phyloP scores from a whole-genome alignment of 2,113 vertebrate species.

The Eulemur macaco region DNA sequence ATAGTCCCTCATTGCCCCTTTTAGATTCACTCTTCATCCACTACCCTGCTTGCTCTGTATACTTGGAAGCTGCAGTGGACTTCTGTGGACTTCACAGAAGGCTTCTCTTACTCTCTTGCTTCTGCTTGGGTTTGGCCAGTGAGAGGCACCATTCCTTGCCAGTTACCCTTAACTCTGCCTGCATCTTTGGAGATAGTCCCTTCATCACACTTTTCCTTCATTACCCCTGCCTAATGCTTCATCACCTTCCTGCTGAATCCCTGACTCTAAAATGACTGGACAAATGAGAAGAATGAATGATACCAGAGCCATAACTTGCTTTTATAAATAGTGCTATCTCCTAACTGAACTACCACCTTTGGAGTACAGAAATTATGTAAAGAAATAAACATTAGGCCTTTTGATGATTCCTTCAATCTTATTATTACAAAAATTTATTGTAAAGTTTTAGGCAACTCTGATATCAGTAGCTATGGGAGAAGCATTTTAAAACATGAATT shows the following conservation, averaged over 20 bases:
- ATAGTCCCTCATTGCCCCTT: neutral
- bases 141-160: neutral
- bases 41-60: neutral
- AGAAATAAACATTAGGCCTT: slow-evolving; percentile 33
- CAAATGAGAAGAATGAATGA: slow-evolving; percentile 5
- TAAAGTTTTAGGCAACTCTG: slow-evolving; percentile 41
- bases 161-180: neutral
- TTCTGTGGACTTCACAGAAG: neutral
- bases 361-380: neutral
- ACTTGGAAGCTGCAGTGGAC: neutral
- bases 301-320: neutral
- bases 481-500: slow-evolving; percentile 55
- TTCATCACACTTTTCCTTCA: neutral
- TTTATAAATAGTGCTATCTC: neutral
- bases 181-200: neutral
- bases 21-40: neutral
- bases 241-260: neutral
- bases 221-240: neutral
- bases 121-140: neutral
- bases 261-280: neutral
- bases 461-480: neutral
- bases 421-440: slow-evolving; percentile 37
- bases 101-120: neutral
- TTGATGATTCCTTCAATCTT: slow-evolving; percentile 22
- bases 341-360: neutral